These are phyloP conservation scores for Ormia ochracea DNA, from an alignment of 2,888 invertebrate genomes.

Conservation along the genomic window DNA sequence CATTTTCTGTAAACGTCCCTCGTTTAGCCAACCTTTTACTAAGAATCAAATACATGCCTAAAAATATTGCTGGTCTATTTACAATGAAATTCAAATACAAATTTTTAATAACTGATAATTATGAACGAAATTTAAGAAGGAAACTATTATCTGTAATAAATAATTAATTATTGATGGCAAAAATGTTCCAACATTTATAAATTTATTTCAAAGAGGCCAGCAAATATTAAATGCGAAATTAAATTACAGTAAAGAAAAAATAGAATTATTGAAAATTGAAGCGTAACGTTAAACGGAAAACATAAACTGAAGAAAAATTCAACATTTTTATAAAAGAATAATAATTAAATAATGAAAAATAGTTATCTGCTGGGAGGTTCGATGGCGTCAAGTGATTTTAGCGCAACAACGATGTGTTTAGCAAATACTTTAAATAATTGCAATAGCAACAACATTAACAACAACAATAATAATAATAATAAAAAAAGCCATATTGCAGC, in stretches of 20 bases:
- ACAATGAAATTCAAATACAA: no score
- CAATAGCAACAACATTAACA: constrained; percentile 50
- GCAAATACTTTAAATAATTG: constrained; percentile 56
- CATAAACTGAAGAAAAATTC: constrained; percentile 10
- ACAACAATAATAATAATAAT: constrained; percentile 43
- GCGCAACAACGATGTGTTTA: constrained; percentile 54
- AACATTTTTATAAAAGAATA: neutral
- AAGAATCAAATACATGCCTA: no score
- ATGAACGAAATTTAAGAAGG: constrained; percentile 35
- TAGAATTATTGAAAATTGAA: neutral
- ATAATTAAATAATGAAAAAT: constrained; percentile 71
- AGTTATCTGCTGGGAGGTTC: constrained; percentile 71
- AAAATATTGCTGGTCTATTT: no score
- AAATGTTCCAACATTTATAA: neutral
- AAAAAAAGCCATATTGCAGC: constrained; percentile 42
- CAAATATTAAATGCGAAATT: constrained; percentile 8
- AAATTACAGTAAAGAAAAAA: neutral
- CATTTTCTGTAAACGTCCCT: no score
- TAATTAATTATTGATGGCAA: neutral
- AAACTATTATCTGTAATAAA: neutral
- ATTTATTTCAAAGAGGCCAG: neutral
- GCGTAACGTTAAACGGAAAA: constrained; percentile 15
- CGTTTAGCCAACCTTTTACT: no score
- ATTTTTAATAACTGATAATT: no score
- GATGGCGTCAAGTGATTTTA: constrained; percentile 61